Conservation (phyloP, 2,797 vertebrate species). For the Falco columbarius region DNA sequence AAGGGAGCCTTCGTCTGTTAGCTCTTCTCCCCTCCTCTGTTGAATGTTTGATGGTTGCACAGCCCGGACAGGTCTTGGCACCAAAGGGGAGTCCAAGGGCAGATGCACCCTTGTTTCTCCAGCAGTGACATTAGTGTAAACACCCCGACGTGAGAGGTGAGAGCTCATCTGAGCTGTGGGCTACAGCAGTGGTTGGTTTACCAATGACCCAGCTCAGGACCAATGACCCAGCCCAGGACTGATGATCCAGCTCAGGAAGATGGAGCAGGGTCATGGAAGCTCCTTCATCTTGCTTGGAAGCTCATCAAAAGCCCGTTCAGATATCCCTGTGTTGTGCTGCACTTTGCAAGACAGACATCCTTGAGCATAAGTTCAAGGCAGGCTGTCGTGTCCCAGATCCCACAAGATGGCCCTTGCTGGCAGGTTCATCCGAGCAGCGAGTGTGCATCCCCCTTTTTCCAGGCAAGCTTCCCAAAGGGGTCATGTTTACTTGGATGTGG, state of each 20-base stretch:
- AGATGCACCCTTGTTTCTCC: background rate
- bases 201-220: background rate
- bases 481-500: background rate
- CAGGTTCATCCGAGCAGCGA: background rate
- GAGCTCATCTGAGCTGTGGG: background rate
- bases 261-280: background rate
- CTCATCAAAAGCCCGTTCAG: background rate
- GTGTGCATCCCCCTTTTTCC: background rate
- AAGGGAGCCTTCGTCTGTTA: background rate
- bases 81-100: background rate
- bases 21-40: background rate
- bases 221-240: background rate
- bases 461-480: background rate
- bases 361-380: background rate
- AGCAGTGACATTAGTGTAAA: background rate
- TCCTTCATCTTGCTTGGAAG: background rate
- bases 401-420: background rate
- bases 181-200: background rate
- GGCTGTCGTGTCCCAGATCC: background rate
- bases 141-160: background rate
- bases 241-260: background rate
- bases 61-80: background rate
- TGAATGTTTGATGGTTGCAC: background rate
- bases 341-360: background rate
- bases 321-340: background rate